Conservation (phyloP, 2,113 vertebrate genomes). For the Lasiurus borealis region DNA sequence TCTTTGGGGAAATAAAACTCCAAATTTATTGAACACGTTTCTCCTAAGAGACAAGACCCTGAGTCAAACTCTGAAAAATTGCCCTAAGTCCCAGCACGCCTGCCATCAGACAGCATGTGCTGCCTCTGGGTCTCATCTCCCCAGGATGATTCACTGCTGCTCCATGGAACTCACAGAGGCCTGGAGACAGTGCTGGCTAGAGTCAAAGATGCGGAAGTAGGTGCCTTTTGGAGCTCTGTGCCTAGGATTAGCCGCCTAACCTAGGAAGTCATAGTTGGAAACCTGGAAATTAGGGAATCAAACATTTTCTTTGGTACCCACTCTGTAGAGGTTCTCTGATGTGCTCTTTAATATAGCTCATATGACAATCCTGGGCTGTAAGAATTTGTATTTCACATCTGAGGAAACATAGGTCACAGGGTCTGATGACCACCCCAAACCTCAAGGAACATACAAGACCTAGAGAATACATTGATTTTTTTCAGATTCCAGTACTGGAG, state of each 20-base stretch:
- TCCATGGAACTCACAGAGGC: fast-evolving
- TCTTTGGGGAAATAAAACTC: constrained; percentile 4
- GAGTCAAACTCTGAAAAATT: neutral
- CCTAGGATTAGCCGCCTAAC: neutral
- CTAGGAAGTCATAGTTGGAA: neutral
- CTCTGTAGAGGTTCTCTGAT: neutral
- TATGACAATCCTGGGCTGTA: neutral
- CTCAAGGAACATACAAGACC: neutral
- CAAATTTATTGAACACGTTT: neutral
- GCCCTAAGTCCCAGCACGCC: fast-evolving
- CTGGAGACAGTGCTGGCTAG: neutral
- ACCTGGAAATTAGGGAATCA: neutral
- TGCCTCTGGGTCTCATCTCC: neutral
- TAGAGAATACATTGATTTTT: neutral
- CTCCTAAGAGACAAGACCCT: constrained; percentile 16
- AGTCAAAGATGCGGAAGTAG: neutral
- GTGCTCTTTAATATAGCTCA: neutral
- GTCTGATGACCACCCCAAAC: neutral
- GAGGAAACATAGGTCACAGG: neutral
- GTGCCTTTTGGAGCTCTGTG: neutral
- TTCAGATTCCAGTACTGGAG: neutral
- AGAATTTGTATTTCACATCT: neutral
- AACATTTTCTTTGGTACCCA: neutral
- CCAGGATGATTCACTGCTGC: neutral
- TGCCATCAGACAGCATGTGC: neutral